Conservation (phyloP, 1,140 invertebrate genomes). For the Tetragonula clypearis region DNA sequence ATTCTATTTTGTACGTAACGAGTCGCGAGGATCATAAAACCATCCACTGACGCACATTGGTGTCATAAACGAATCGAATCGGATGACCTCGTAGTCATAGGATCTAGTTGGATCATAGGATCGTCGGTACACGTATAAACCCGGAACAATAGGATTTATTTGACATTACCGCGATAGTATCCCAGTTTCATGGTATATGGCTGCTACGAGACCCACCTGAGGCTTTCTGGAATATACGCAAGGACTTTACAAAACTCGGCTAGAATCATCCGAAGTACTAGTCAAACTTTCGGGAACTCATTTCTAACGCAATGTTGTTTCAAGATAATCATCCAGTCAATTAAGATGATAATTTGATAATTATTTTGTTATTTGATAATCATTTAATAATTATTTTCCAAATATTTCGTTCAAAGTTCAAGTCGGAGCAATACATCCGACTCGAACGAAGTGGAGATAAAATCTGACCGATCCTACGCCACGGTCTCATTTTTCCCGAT, state of each 20-base stretch:
- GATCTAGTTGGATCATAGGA: background rate
- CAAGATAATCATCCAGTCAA: no score
- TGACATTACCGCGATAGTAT: background rate
- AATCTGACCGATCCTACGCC: no score
- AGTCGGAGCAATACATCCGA: no score
- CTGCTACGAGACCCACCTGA: background rate
- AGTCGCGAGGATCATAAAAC: background rate
- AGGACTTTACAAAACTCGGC: background rate
- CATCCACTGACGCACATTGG: background rate
- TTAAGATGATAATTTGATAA: no score
- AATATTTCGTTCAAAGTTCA: no score
- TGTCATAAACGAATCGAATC: background rate
- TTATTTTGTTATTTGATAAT: no score
- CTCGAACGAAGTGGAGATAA: no score
- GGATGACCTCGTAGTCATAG: background rate
- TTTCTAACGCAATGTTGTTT: background rate
- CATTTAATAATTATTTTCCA: no score
- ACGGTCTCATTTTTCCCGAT: no score
- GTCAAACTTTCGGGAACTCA: background rate
- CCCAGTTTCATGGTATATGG: background rate
- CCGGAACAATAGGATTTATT: slow-evolving; percentile 1
- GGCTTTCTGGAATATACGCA: background rate
- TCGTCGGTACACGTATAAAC: background rate
- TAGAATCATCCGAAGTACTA: background rate
- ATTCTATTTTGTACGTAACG: background rate